Conservation (phyloP, 2,797 vertebrate species). For the Aphelocoma californica region DNA sequence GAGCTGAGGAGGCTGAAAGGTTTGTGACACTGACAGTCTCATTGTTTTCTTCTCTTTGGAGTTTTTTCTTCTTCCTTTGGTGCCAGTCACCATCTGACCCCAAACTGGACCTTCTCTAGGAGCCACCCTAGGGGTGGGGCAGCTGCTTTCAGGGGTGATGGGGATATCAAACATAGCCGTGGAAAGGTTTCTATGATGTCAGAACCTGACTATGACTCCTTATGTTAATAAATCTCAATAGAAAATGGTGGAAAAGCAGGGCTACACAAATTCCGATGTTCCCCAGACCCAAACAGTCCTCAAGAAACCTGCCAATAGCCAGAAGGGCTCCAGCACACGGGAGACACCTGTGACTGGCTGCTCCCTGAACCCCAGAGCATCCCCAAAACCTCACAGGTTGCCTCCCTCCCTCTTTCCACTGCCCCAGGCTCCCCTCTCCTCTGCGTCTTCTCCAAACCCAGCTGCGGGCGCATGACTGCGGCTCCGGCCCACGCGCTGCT, state of each 20-base stretch:
- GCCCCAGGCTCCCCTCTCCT: not conserved
- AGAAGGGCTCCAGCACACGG: not conserved
- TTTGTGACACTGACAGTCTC: not conserved
- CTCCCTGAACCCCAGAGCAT: not conserved
- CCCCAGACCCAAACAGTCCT: accelerated
- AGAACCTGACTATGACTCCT: not conserved
- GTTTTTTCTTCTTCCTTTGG: not conserved
- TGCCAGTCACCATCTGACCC: not conserved
- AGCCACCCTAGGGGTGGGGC: not conserved
- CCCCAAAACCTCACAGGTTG: not conserved
- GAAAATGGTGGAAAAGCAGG: not conserved
- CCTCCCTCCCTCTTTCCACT: not conserved
- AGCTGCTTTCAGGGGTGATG: not conserved
- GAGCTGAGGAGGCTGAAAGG: not conserved
- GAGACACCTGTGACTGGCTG: not conserved
- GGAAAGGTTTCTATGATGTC: not conserved
- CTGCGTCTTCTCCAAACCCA: not conserved
- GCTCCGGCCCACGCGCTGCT: not conserved
- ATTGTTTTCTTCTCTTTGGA: not conserved
- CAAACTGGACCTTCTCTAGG: not conserved
- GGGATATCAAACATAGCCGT: not conserved
- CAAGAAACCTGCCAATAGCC: not conserved
- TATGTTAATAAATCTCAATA: not conserved
- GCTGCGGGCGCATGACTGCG: accelerated
- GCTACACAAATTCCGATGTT: not conserved